Percentiles rank a stretch among this genome's conserved stretches.
Conservation (phyloP, 1,140 invertebrate species). For the Oppia nitens region DNA sequence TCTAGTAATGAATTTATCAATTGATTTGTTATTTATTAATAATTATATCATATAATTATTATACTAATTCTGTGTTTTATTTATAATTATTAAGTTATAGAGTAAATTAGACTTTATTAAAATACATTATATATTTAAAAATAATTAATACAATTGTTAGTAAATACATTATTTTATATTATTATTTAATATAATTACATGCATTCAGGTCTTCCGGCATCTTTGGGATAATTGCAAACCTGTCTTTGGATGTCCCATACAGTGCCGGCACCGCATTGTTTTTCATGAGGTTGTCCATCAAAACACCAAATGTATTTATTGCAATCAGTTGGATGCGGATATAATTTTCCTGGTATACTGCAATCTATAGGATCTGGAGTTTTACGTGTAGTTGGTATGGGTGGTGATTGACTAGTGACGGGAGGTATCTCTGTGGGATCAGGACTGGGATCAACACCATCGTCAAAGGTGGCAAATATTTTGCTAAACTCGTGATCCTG, state of each 20-base stretch:
- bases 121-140: too few relatives aligned
- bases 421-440: background rate
- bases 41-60: too few relatives aligned
- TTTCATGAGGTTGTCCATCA: background rate
- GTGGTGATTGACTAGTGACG: background rate
- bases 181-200: too few relatives aligned
- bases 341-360: background rate
- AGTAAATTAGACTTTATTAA: too few relatives aligned
- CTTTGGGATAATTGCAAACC: constrained; percentile 2
- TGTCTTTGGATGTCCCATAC: constrained; percentile 5
- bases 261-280: background rate
- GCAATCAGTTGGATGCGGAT: constrained; percentile 6
- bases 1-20: too few relatives aligned
- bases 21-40: too few relatives aligned
- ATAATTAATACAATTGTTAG: too few relatives aligned
- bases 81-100: too few relatives aligned
- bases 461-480: constrained; percentile 11
- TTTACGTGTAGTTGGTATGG: background rate
- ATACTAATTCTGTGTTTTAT: too few relatives aligned
- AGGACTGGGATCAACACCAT: background rate
- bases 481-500: constrained; percentile 9
- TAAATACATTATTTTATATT: too few relatives aligned
- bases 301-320: constrained; percentile 10
- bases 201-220: constrained; percentile 4
- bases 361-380: constrained; percentile 2